Percentiles rank a stretch among this genome's conserved stretches.
These are phyloP conservation scores for Heterodera filipjevi DNA, from an alignment of 2,888 invertebrate species.

Conservation along the genomic window DNA sequence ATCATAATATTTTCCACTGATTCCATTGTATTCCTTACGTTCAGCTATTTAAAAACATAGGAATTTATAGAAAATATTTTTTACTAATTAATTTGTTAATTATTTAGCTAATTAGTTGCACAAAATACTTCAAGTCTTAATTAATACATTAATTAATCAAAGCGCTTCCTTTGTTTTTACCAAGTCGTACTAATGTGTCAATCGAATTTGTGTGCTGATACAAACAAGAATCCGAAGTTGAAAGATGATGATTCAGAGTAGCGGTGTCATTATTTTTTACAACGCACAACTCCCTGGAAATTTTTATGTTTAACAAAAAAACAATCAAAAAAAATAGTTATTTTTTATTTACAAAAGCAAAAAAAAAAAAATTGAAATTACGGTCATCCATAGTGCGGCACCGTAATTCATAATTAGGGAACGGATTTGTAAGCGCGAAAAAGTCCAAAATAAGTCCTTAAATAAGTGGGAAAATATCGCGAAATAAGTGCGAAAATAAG, in stretches of 20 bases:
- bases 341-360: not conserved
- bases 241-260: constrained; percentile 20
- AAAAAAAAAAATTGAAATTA: too few species aligned
- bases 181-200: constrained; percentile 53
- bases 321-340: not conserved
- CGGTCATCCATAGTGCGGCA: too few species aligned
- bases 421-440: too few species aligned
- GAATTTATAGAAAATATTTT: not conserved
- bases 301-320: not conserved
- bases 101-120: too few species aligned
- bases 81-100: not conserved
- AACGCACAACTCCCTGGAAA: not conserved
- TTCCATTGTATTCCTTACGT: constrained; percentile 38
- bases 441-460: too few species aligned
- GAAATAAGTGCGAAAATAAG: too few species aligned
- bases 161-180: constrained; percentile 18
- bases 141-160: too few species aligned
- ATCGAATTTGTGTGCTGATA: constrained; percentile 53
- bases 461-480: too few species aligned
- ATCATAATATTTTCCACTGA: constrained; percentile 61
- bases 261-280: constrained; percentile 10
- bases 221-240: constrained; percentile 46
- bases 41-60: constrained; percentile 30
- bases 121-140: too few species aligned
- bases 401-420: too few species aligned